Evolutionary conservation across 2,113 vertebrate species (phyloP).

Genomic region (Crypturellus undulatus): DNA sequence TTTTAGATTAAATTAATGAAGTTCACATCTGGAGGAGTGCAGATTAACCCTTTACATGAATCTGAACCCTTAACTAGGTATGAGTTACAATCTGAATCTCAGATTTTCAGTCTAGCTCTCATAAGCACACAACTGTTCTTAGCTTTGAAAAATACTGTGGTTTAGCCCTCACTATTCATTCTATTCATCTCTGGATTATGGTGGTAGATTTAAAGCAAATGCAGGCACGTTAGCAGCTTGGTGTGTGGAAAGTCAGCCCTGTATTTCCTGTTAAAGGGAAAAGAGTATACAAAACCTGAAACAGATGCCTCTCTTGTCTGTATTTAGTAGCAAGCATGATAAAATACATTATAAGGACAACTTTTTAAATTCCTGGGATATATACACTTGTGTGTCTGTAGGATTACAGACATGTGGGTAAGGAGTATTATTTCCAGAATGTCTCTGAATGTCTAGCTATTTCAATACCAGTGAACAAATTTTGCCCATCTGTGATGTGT

Average conservation of each 20-base stretch:
- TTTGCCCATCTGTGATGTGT: neutral
- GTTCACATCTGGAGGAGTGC: slow-evolving; percentile 55
- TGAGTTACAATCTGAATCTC: neutral
- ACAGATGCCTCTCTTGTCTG: neutral
- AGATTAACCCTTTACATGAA: slow-evolving; percentile 24
- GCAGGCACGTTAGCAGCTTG: neutral
- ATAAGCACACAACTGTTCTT: neutral
- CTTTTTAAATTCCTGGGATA: neutral
- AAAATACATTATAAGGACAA: neutral
- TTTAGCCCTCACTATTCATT: neutral
- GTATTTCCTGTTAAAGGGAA: neutral
- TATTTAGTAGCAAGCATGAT: neutral
- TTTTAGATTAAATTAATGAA: slow-evolving; percentile 60
- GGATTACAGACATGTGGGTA: neutral
- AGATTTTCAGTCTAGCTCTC: neutral
- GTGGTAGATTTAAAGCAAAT: neutral
- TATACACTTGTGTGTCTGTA: neutral
- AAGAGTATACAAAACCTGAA: neutral
- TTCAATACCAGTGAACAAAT: neutral
- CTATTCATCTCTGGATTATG: neutral
- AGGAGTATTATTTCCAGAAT: neutral
- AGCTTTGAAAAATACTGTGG: neutral
- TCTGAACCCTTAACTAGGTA: neutral
- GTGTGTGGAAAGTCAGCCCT: neutral
- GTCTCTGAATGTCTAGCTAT: neutral